Conservation (phyloP, 2,113 vertebrate species). For the Apteryx owenii region DNA sequence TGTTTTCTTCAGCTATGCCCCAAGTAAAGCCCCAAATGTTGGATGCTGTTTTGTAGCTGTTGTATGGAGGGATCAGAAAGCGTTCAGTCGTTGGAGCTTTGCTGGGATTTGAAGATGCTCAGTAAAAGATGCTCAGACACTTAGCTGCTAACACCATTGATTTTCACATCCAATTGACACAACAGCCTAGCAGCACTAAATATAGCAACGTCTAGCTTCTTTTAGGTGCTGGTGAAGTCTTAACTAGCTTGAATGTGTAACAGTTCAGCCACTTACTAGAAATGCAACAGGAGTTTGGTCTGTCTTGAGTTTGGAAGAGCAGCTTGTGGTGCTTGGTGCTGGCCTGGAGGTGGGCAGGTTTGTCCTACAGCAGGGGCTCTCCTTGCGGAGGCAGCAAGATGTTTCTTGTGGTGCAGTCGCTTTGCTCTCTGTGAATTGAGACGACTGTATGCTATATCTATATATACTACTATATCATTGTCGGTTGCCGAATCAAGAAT, state of each 20-base stretch:
- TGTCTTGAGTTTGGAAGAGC: background rate
- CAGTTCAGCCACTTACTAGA: background rate
- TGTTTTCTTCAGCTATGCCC: background rate
- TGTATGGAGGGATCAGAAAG: background rate
- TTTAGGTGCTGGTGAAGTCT: background rate
- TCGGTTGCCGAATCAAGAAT: background rate
- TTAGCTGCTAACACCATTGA: background rate
- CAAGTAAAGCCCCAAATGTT: background rate
- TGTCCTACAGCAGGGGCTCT: accelerated
- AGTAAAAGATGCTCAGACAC: background rate
- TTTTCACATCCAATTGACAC: background rate
- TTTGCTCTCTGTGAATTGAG: background rate
- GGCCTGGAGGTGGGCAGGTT: accelerated
- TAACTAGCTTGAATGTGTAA: background rate
- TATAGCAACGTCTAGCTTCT: background rate
- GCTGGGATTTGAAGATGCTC: background rate
- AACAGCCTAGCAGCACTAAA: background rate
- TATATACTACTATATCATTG: background rate
- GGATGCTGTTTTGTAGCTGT: background rate
- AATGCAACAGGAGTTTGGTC: background rate
- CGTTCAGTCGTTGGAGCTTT: background rate
- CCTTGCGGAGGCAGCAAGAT: background rate
- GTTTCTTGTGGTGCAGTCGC: background rate
- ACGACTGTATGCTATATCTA: background rate
- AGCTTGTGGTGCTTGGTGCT: background rate